phyloP scores from a whole-genome alignment of 2,113 vertebrate genomes.

The Nycticebus coucang region DNA sequence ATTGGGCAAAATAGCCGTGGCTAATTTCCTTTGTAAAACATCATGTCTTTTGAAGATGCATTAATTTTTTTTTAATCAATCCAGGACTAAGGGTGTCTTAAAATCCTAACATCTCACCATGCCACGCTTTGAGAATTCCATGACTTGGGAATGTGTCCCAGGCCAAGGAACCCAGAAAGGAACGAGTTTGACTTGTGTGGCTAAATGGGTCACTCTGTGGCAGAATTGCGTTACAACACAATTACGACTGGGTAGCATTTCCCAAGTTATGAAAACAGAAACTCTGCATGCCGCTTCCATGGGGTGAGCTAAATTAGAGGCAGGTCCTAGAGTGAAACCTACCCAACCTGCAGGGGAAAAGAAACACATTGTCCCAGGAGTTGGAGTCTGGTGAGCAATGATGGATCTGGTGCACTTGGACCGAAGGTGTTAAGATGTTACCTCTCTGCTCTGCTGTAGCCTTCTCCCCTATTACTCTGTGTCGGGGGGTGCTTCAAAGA shows the following conservation, averaged over 20 bases:
- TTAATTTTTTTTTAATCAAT: background rate
- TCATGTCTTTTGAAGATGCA: background rate
- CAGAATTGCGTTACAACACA: constrained; percentile 46
- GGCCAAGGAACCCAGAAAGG: constrained; percentile 34
- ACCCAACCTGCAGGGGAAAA: background rate
- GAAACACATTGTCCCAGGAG: background rate
- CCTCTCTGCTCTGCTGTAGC: background rate
- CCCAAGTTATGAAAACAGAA: constrained; percentile 78
- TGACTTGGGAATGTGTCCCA: constrained; percentile 41
- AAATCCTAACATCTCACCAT: background rate
- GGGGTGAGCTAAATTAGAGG: background rate
- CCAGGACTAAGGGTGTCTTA: background rate
- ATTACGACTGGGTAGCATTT: constrained; percentile 32
- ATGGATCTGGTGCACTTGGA: background rate
- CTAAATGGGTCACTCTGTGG: constrained; percentile 64
- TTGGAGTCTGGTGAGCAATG: background rate
- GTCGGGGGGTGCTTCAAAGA: background rate
- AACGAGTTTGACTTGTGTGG: constrained; percentile 74
- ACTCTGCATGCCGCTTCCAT: constrained; percentile 50
- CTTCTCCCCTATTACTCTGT: background rate
- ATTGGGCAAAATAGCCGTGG: background rate
- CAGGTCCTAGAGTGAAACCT: constrained; percentile 41
- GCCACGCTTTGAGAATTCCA: constrained; percentile 43
- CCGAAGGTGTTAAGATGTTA: background rate
- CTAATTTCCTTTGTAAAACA: background rate